These are phyloP conservation scores for Atta cephalotes DNA, from an alignment of 1,140 invertebrate genomes.

Conservation along the genomic window DNA sequence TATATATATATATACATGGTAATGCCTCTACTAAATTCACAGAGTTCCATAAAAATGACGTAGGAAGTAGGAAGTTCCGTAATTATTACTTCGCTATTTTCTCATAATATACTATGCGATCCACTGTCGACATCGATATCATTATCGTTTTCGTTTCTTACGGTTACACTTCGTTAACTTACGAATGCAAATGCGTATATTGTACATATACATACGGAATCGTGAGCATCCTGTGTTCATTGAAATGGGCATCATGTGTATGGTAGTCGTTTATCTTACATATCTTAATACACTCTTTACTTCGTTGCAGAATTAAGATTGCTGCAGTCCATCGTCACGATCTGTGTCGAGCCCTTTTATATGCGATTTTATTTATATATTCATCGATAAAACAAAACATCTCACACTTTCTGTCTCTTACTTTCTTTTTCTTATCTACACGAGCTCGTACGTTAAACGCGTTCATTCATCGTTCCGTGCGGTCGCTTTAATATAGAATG, in stretches of 20 bases:
- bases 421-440: not conserved
- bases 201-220: constrained; percentile 11
- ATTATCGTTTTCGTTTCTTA: constrained; percentile 45
- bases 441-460: constrained; percentile 4
- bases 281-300: constrained; percentile 26
- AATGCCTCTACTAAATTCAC: not conserved
- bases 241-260: not conserved
- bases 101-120: constrained; percentile 7
- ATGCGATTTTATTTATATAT: constrained; percentile 7
- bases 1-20: not conserved
- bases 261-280: constrained; percentile 23
- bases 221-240: not conserved
- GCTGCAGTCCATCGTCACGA: not conserved
- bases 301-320: constrained; percentile 27
- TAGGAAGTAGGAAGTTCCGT: constrained; percentile 24
- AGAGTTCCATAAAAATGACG: not conserved
- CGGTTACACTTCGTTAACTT: constrained; percentile 38
- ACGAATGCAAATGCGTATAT: constrained; percentile 38
- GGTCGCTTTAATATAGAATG: constrained; percentile 16
- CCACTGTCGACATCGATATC: constrained; percentile 19
- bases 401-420: not conserved
- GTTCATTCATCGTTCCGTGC: constrained; percentile 24
- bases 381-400: constrained; percentile 11
- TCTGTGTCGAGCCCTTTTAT: not conserved
- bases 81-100: not conserved